A percentile compares a stretch with the other conserved stretches of the same genome.
These are phyloP conservation scores for Enteromius afrohamiltoni DNA, from an alignment of 2,797 vertebrate genomes.

Conservation along the genomic window DNA sequence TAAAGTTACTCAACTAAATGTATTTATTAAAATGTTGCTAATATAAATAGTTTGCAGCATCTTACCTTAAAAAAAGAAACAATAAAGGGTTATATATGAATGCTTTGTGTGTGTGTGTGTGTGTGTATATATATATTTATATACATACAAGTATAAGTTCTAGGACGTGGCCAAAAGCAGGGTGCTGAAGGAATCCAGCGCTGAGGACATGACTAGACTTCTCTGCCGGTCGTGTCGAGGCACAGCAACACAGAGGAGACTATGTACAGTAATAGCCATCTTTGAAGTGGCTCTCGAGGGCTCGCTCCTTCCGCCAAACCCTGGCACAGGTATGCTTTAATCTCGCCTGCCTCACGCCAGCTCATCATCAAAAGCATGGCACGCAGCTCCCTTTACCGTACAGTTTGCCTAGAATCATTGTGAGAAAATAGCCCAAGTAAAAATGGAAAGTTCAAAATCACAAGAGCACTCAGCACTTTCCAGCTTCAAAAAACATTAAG, in stretches of 20 bases:
- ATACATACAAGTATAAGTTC: not conserved
- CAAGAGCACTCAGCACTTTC: not conserved
- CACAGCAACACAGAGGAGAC: constrained; percentile 41
- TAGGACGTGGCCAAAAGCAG: not conserved
- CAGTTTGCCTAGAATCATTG: not conserved
- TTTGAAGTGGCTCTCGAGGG: constrained; percentile 63
- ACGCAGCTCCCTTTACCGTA: not conserved
- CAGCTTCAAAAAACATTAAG: constrained; percentile 22
- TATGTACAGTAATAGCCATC: constrained; percentile 22
- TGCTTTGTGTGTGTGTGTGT: too few relatives aligned
- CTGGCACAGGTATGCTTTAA: constrained; percentile 66
- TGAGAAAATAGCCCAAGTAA: not conserved
- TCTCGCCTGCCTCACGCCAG: constrained; percentile 46
- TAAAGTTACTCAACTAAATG: too few relatives aligned
- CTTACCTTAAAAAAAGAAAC: too few relatives aligned
- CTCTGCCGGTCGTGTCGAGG: constrained; percentile 54
- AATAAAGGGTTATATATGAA: too few relatives aligned
- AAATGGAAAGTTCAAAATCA: constrained; percentile 4
- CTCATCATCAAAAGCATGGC: constrained; percentile 12
- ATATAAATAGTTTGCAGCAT: too few relatives aligned
- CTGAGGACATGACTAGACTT: constrained; percentile 51
- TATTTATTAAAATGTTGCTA: too few relatives aligned
- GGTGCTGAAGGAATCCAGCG: constrained; percentile 4
- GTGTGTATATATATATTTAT: too few relatives aligned
- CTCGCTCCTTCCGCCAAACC: constrained; percentile 50